Conservation (phyloP, 2,888 invertebrate genomes). For the Aporophyla lueneburgensis region DNA sequence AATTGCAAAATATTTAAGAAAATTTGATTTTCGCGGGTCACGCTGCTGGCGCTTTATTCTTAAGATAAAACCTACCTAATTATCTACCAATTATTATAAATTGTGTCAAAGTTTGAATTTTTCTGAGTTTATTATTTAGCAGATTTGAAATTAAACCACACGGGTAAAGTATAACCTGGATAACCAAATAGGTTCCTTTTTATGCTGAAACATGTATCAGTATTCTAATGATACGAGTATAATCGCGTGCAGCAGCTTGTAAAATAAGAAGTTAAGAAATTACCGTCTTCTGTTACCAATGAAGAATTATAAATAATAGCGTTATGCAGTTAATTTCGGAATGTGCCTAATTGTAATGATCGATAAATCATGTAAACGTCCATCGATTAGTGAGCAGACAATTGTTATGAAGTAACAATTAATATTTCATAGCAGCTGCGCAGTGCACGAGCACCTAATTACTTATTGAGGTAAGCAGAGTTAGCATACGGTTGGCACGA, state of each 20-base stretch:
- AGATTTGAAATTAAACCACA: background rate
- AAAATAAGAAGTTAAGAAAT: conserved; percentile 5
- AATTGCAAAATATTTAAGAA: too few relatives aligned
- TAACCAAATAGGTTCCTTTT: background rate
- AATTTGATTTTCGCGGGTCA: too few relatives aligned
- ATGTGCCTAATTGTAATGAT: conserved; percentile 38
- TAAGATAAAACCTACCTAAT: background rate
- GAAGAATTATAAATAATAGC: conserved; percentile 10
- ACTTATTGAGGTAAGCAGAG: conserved; percentile 52
- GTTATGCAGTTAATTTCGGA: conserved; percentile 33
- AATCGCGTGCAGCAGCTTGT: background rate
- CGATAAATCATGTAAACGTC: conserved; percentile 57
- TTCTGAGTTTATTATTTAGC: too few relatives aligned
- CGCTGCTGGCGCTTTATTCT: too few relatives aligned
- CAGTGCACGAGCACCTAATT: conserved; percentile 49
- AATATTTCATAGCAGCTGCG: conserved; percentile 52
- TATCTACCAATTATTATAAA: background rate
- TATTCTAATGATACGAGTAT: background rate
- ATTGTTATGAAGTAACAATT: conserved; percentile 53
- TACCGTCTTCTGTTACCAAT: background rate
- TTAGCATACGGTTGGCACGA: conserved; percentile 33
- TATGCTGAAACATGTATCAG: background rate
- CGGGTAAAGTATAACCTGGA: background rate
- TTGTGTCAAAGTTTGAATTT: background rate
- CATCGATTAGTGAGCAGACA: conserved; percentile 52